These are phyloP conservation scores for Trachelus stipa DNA, from an alignment of 2,888 invertebrate genomes.

Conservation along the genomic window DNA sequence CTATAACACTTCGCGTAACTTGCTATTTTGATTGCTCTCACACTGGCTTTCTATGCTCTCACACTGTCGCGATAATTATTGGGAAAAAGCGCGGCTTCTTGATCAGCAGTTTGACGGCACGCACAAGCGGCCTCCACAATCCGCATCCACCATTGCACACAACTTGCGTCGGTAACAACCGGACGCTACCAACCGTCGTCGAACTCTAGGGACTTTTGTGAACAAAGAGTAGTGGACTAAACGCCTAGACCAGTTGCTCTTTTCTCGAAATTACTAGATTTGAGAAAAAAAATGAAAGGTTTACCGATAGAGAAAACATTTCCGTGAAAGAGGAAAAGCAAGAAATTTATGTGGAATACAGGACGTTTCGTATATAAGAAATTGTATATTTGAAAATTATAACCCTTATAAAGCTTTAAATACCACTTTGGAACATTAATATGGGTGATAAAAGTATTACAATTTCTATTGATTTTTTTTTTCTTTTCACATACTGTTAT, in stretches of 20 bases:
- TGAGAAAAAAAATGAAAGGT: background rate
- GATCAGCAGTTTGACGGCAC: conserved; percentile 44
- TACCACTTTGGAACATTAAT: background rate
- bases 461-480: background rate
- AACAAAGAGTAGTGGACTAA: background rate
- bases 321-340: background rate
- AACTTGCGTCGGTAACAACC: conserved; percentile 38
- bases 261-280: background rate
- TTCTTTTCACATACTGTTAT: background rate
- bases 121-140: conserved; percentile 44
- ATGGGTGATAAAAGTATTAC: background rate
- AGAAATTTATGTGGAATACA: background rate
- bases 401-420: background rate
- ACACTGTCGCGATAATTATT: background rate
- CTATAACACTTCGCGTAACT: conserved; percentile 20
- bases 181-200: conserved; percentile 25
- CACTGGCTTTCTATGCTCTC: background rate
- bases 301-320: background rate
- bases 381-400: background rate
- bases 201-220: conserved; percentile 20
- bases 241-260: background rate
- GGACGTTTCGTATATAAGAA: background rate
- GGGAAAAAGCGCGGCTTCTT: conserved; percentile 16
- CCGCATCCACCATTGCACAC: conserved; percentile 47
- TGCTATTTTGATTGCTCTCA: background rate